A percentile compares a stretch with the other conserved stretches of the same genome.
Evolutionary conservation across 2,797 vertebrate genomes (phyloP).

Genomic region (Ctenochaetus hawaiiensis): DNA sequence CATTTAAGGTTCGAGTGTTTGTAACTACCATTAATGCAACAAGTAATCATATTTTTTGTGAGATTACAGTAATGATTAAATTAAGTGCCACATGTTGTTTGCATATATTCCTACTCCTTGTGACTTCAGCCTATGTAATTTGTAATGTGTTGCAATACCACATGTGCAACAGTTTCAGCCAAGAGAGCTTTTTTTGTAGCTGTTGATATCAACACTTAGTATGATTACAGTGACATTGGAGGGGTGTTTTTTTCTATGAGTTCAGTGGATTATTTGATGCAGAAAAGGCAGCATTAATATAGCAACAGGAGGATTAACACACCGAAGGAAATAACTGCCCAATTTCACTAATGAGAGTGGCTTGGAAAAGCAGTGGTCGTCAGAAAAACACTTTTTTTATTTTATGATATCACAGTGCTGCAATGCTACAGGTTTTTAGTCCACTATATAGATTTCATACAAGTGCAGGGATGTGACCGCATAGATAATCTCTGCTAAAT

Average conservation of each 20-base stretch:
- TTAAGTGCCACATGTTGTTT: neutral
- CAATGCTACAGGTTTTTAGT: neutral
- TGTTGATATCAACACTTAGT: slow-evolving; percentile 24
- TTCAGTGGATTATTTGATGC: slow-evolving; percentile 52
- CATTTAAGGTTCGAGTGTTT: neutral
- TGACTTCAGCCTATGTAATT: neutral
- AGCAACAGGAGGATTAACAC: slow-evolving; percentile 65
- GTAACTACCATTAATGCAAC: neutral
- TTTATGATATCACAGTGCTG: neutral
- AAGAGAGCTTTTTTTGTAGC: neutral
- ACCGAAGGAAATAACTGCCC: slow-evolving; percentile 55
- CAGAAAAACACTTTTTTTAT: slow-evolving; percentile 33
- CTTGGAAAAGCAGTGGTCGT: slow-evolving; percentile 23
- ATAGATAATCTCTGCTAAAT: slow-evolving; percentile 16
- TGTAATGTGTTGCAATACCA: neutral
- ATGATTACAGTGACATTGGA: slow-evolving; percentile 24
- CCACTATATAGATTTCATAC: neutral
- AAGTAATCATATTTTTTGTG: neutral
- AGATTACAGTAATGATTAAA: neutral
- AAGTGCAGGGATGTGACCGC: neutral
- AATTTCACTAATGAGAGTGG: slow-evolving; percentile 74
- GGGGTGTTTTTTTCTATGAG: slow-evolving; percentile 20
- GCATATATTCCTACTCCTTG: neutral
- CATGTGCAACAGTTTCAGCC: neutral
- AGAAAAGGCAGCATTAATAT: slow-evolving; percentile 48